A percentile compares a stretch with the other conserved stretches of the same genome.
Evolutionary conservation across 2,888 invertebrate species (phyloP).

Genomic region (Diaperis boleti): DNA sequence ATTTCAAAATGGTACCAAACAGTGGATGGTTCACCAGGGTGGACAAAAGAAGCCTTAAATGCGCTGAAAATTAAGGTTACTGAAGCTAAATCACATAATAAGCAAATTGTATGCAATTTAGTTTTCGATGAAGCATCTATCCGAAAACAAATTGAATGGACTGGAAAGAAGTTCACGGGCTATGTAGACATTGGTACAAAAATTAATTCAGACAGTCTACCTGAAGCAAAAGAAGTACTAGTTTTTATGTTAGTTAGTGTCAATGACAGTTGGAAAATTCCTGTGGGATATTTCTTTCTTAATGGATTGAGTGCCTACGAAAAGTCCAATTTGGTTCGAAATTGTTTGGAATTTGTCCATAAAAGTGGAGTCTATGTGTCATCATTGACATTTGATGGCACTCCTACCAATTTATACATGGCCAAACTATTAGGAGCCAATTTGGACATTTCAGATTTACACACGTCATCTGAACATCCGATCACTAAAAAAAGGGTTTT

Average conservation of each 20-base stretch:
- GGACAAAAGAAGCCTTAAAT: conserved; percentile 45
- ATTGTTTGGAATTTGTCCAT: not conserved
- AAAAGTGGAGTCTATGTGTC: not conserved
- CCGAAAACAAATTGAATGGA: not conserved
- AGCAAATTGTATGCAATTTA: not conserved
- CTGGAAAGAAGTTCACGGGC: not conserved
- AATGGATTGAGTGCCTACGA: not conserved
- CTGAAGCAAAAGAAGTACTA: not conserved
- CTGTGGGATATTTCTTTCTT: not conserved
- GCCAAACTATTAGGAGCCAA: not conserved
- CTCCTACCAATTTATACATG: not conserved
- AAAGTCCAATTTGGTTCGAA: not conserved
- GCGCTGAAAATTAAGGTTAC: conserved; percentile 32
- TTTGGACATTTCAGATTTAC: not conserved
- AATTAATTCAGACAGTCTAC: not conserved
- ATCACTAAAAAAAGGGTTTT: not conserved
- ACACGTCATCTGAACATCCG: not conserved
- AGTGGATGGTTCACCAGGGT: conserved; percentile 47
- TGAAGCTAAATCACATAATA: not conserved
- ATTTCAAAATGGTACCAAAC: conserved; percentile 45
- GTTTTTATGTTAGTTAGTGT: not conserved
- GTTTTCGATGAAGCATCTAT: not conserved
- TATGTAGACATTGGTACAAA: not conserved
- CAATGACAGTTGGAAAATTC: not conserved
- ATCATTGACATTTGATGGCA: not conserved